phyloP scores from a whole-genome alignment of 2,888 invertebrate species.

The Torymus tubicola region DNA sequence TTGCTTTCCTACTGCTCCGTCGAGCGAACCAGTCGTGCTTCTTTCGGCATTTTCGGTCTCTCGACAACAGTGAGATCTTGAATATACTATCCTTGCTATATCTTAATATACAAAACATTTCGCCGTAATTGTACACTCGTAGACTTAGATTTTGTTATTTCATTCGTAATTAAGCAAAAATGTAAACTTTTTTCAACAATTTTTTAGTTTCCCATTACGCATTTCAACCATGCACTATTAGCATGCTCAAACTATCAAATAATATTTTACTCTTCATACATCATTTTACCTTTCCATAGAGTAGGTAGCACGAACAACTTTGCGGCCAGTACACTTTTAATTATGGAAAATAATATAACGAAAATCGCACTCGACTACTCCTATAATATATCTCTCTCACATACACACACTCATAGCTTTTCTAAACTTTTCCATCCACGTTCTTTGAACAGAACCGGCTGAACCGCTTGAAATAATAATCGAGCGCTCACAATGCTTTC shows the following conservation, averaged over 20 bases:
- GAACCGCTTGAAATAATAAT: constrained; percentile 21
- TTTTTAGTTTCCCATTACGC: too few species aligned
- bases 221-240: too few species aligned
- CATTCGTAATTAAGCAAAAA: too few species aligned
- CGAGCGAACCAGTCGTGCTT: too few species aligned
- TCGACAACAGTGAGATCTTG: too few species aligned
- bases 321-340: neutral
- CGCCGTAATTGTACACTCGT: too few species aligned
- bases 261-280: neutral
- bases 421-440: neutral
- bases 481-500: neutral
- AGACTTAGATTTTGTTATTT: too few species aligned
- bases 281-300: neutral
- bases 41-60: too few species aligned
- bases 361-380: neutral
- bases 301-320: neutral
- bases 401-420: neutral
- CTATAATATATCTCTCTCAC: neutral
- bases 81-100: too few species aligned
- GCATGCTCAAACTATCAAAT: too few species aligned
- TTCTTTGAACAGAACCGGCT: neutral
- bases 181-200: too few species aligned
- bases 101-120: neutral
- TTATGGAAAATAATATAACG: constrained; percentile 21
- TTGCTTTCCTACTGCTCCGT: too few species aligned